Evolutionary conservation across 2,113 vertebrate genomes (phyloP).

Genomic region (Heteronetta atricapilla): DNA sequence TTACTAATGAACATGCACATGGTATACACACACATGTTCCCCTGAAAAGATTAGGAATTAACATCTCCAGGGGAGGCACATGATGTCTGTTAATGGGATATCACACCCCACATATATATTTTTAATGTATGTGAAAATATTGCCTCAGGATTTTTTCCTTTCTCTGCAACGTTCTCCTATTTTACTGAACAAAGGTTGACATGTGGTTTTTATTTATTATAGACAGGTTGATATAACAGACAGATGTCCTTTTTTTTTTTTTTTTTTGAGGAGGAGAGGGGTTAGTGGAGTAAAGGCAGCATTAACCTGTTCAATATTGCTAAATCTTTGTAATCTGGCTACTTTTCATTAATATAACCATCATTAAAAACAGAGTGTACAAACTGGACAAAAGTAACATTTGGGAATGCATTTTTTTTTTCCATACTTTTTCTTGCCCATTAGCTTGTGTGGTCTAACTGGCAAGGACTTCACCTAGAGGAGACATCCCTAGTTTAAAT

Average conservation of each 20-base stretch:
- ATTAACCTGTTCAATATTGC: neutral
- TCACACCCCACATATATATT: neutral
- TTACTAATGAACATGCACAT: neutral
- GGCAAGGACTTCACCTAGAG: neutral
- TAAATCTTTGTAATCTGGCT: neutral
- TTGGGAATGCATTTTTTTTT: neutral
- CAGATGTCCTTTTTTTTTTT: neutral
- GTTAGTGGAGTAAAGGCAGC: neutral
- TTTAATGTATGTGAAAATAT: slow-evolving; percentile 41
- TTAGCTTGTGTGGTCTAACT: neutral
- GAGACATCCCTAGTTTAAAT: neutral
- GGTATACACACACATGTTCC: neutral
- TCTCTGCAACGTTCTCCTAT: neutral
- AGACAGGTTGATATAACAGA: neutral
- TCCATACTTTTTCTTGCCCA: neutral
- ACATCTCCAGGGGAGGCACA: slow-evolving; percentile 19
- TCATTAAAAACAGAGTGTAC: neutral
- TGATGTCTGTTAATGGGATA: slow-evolving; percentile 7
- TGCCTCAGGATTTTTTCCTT: neutral
- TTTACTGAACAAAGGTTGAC: neutral
- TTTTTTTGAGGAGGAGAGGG: fast-evolving
- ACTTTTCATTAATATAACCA: neutral
- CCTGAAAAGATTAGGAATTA: slow-evolving; percentile 38
- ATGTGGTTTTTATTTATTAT: neutral
- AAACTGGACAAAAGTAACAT: neutral